Evolutionary conservation across 2,797 vertebrate species (phyloP).

Genomic region (Acridotheres tristis): DNA sequence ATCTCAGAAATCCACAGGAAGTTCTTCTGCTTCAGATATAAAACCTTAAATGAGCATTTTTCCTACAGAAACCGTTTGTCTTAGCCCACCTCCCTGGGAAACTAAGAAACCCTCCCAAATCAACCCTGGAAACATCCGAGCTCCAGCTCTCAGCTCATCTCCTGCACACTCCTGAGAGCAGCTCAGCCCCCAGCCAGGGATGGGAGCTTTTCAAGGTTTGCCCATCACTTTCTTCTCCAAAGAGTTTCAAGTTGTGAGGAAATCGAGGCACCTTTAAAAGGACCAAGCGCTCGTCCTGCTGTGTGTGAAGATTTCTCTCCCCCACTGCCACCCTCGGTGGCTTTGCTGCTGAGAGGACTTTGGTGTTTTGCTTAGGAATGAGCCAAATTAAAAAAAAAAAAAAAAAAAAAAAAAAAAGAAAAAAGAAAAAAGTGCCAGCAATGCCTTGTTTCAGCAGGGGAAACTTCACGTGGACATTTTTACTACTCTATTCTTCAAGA

Average conservation of each 20-base stretch:
- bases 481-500: neutral
- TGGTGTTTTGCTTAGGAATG: neutral
- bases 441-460: neutral
- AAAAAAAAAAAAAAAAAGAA: neutral
- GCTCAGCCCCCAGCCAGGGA: neutral
- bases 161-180: neutral
- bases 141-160: neutral
- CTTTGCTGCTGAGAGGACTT: neutral
- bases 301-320: neutral
- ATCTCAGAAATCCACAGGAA: neutral
- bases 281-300: neutral
- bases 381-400: neutral
- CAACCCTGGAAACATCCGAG: accelerated
- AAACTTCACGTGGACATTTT: neutral
- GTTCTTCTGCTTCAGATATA: neutral
- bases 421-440: neutral
- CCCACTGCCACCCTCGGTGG: no score
- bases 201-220: accelerated
- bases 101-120: neutral
- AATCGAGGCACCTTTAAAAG: neutral
- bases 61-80: neutral
- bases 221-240: neutral
- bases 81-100: neutral
- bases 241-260: neutral
- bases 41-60: neutral